Percentiles rank a stretch among this genome's conserved stretches.
These are phyloP conservation scores for Erinaceus europaeus DNA, from an alignment of 2,113 vertebrate genomes.

Conservation along the genomic window DNA sequence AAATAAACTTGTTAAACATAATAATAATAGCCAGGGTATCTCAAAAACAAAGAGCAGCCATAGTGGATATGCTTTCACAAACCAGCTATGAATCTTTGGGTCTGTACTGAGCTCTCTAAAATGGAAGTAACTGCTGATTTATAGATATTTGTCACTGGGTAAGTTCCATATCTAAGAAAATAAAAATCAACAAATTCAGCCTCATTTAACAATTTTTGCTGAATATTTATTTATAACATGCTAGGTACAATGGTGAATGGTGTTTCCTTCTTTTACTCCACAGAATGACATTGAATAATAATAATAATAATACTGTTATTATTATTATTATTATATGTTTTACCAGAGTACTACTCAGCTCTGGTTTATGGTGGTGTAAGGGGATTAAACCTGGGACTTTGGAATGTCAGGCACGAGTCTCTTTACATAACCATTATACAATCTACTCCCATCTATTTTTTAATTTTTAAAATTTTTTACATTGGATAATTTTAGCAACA, in stretches of 20 bases:
- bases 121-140: not conserved
- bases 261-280: not conserved
- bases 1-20: conserved; percentile 11
- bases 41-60: not conserved
- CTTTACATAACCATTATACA: too few relatives aligned
- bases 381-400: too few relatives aligned
- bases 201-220: not conserved
- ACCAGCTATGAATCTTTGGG: not conserved
- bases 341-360: too few relatives aligned
- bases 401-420: too few relatives aligned
- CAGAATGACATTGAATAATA: not conserved
- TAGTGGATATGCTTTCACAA: not conserved
- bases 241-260: rapidly evolving
- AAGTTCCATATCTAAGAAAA: not conserved
- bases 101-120: not conserved
- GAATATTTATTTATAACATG: not conserved
- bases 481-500: not conserved
- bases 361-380: too few relatives aligned
- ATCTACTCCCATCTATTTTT: too few relatives aligned
- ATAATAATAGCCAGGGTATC: not conserved
- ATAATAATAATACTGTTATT: too few relatives aligned
- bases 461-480: too few relatives aligned
- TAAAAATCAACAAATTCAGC: not conserved
- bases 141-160: not conserved
- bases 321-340: too few relatives aligned